These are phyloP conservation scores for Iselma pallidipennis DNA, from an alignment of 2,888 invertebrate genomes.

Conservation along the genomic window DNA sequence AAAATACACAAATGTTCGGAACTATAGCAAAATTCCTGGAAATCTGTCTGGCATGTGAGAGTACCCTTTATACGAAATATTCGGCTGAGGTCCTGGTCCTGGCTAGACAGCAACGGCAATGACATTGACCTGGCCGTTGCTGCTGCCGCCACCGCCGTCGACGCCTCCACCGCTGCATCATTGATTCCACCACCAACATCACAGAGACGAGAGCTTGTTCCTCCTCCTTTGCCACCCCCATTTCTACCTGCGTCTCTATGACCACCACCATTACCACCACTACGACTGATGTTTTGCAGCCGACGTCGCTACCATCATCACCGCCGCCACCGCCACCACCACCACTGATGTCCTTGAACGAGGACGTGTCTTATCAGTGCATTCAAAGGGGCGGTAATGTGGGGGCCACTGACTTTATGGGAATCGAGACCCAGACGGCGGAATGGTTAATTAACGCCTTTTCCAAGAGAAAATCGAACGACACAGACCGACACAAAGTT, in stretches of 20 bases:
- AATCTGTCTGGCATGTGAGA: neutral
- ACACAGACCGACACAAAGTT: too few relatives aligned
- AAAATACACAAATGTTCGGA: conserved; percentile 1
- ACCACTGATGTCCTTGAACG: conserved; percentile 41
- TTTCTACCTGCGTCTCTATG: neutral
- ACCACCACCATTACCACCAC: conserved; percentile 34
- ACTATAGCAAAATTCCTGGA: conserved; percentile 9
- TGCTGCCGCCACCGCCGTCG: conserved; percentile 19
- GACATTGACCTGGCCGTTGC: conserved; percentile 37
- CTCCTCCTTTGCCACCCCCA: conserved; percentile 21
- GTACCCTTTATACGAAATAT: neutral
- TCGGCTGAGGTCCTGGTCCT: conserved; percentile 31
- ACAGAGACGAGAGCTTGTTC: conserved; percentile 9
- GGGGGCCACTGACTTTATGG: neutral
- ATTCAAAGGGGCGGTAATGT: neutral
- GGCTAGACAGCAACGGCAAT: conserved; percentile 36
- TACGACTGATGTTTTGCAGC: conserved; percentile 24
- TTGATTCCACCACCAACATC: conserved; percentile 37
- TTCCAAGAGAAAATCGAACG: neutral
- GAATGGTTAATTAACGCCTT: neutral
- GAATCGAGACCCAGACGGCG: neutral
- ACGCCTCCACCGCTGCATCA: conserved; percentile 41
- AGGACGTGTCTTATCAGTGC: conserved; percentile 38
- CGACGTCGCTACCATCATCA: neutral
- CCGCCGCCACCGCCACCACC: conserved; percentile 31